These are phyloP conservation scores for Muraenolepis orangiensis DNA, from an alignment of 2,797 vertebrate genomes.

Conservation along the genomic window DNA sequence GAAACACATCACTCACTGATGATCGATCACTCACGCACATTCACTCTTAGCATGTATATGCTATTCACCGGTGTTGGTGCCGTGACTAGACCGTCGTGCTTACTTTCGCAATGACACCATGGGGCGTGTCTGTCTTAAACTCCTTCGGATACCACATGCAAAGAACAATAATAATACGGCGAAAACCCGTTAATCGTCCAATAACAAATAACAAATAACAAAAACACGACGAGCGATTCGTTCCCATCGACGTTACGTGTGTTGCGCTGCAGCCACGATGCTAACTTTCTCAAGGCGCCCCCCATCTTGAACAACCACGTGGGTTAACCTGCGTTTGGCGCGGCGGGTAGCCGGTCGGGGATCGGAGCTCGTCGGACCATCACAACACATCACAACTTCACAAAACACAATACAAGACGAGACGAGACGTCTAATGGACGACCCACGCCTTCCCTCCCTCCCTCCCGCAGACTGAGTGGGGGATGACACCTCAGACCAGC, in stretches of 20 bases:
- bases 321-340: slow-evolving; percentile 59
- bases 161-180: too few relatives aligned
- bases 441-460: too few relatives aligned
- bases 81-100: background rate
- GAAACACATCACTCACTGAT: background rate
- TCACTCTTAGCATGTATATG: background rate
- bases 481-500: too few relatives aligned
- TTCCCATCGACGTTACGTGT: background rate
- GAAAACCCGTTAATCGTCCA: too few relatives aligned
- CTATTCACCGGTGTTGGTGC: background rate
- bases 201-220: too few relatives aligned
- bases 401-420: too few relatives aligned
- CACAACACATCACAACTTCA: slow-evolving; percentile 31
- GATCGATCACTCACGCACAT: background rate
- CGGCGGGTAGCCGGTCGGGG: slow-evolving; percentile 2
- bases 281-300: slow-evolving; percentile 61
- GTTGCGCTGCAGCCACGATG: slow-evolving; percentile 48
- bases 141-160: background rate
- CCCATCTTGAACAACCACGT: slow-evolving; percentile 62
- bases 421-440: too few relatives aligned
- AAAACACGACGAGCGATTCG: background rate
- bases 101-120: background rate
- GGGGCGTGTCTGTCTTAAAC: background rate
- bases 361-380: slow-evolving; percentile 48
- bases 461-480: too few relatives aligned